Base-by-base conservation (phyloP, 2,797 vertebrate species). In the Rhinogobio ventralis region DNA sequence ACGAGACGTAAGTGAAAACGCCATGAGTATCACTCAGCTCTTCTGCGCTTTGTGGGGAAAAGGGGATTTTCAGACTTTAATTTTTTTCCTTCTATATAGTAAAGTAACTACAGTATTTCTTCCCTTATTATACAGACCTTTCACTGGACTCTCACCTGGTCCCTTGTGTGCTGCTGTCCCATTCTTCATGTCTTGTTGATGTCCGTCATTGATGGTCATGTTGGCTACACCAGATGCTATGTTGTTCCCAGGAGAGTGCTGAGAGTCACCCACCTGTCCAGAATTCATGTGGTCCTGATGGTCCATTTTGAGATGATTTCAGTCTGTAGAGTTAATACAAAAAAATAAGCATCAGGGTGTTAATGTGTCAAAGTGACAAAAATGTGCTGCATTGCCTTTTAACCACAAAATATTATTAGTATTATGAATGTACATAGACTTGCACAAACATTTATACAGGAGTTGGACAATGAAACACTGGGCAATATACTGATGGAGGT, bases 241-340 rank as follows among this genome's bases (percentile, higher is more conserved):
- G 9, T 88, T 87, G 89, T 94, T 91, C 90, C 92, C 93, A 90
- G 94, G 89, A 33, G 90, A 91, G 85, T 93, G 89, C 84, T 92
- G 91, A 72, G 92, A 89, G 51, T 94, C 91, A 62, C 89, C 90
- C 69, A 92, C 93, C 51, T 92, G 86, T 51, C 88, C 69, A 30
- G 95, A 95, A 88, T 92, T 89, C 85, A 90, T 76, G 82, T 92
- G 86, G 89, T 97, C 94, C 94, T 95, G 95, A 89, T 96, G 95
- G 83, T 95, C 94, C 94, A 96, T 97, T 90, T 88, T 90, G 82
- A 91, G 88, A 92, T 89, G 90, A 91, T 91, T 90, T 91, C 90
- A 91, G 93, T 93, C 96, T 96, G 90, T 7, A 33, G 64, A 86
- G 69, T 28, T 7, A 49, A 80, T 25, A 62, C n/a, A 81, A 20